Conservation (phyloP, 2,113 vertebrate species). For the Dasyurus viverrinus region DNA sequence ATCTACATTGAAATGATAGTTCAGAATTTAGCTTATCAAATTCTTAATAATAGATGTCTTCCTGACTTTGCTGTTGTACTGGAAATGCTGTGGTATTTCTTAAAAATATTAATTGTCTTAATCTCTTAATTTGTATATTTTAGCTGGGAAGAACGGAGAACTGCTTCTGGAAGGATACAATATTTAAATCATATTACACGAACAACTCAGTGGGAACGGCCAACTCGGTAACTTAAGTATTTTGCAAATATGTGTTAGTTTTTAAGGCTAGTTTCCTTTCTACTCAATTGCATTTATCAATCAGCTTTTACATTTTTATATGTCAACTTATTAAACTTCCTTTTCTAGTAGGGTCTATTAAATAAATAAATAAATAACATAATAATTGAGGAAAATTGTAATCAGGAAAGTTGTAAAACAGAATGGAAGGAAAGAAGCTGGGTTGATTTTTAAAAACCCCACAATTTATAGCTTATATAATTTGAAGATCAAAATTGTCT, state of each 20-base stretch:
- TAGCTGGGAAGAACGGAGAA: slow-evolving; percentile 97
- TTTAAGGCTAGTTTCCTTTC: background rate
- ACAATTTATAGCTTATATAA: background rate
- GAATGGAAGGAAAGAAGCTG: background rate
- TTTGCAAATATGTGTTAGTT: background rate
- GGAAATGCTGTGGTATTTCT: slow-evolving; percentile 77
- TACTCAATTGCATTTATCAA: slow-evolving; percentile 9
- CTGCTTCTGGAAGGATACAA: slow-evolving; percentile 95
- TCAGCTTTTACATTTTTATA: slow-evolving; percentile 18
- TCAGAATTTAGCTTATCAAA: slow-evolving; percentile 56
- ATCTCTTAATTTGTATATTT: slow-evolving; percentile 77
- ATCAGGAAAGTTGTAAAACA: background rate
- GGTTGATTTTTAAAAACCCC: background rate
- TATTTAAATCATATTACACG: slow-evolving; percentile 97
- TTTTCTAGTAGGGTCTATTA: slow-evolving; percentile 24
- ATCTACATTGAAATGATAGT: slow-evolving; percentile 13
- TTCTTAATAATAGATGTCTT: slow-evolving; percentile 73
- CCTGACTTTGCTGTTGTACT: slow-evolving; percentile 73
- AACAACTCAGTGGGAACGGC: slow-evolving; percentile 96
- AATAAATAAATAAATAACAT: background rate
- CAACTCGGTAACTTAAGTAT: slow-evolving; percentile 89
- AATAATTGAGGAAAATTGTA: background rate
- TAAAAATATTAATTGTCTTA: slow-evolving; percentile 76
- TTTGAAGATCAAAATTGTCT: background rate
- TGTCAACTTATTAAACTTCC: slow-evolving; percentile 9